Evolutionary conservation across 1,140 invertebrate species (phyloP).

Genomic region (Cyclina sinensis): DNA sequence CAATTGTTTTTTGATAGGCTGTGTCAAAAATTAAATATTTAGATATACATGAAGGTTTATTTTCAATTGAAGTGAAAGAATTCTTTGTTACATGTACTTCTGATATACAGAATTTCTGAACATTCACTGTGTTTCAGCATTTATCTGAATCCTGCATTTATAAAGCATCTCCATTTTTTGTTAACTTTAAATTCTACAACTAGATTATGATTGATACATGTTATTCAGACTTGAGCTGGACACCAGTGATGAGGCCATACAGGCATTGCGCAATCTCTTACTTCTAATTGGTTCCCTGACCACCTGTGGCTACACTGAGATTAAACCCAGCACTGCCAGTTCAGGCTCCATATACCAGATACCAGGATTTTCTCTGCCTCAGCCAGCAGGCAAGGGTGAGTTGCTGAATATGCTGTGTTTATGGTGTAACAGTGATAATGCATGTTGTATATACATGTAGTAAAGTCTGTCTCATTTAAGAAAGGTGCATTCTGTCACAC

Average conservation of each 20-base stretch:
- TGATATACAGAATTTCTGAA: too few species aligned
- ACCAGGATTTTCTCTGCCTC: conserved; percentile 96
- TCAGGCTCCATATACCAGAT: conserved; percentile 96
- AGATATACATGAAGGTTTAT: too few species aligned
- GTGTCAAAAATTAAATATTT: too few species aligned
- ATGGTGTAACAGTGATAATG: conserved; percentile 8
- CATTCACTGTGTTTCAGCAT: too few species aligned
- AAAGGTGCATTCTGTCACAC: too few species aligned
- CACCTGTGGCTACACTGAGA: conserved; percentile 96
- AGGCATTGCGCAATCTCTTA: conserved; percentile 96
- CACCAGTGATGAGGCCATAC: conserved; percentile 80
- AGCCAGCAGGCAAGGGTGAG: conserved; percentile 94
- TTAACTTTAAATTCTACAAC: too few species aligned
- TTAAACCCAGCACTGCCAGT: conserved; percentile 89
- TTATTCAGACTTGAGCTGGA: conserved; percentile 84
- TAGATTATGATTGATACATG: too few species aligned
- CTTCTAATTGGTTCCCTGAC: conserved; percentile 97
- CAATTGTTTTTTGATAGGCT: too few species aligned
- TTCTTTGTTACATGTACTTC: too few species aligned
- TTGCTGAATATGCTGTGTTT: background rate
- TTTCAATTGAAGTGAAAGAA: too few species aligned
- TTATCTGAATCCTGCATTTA: too few species aligned
- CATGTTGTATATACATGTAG: background rate
- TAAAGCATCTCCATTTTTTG: too few species aligned
- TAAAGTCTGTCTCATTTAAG: background rate